phyloP scores from a whole-genome alignment of 2,888 invertebrate species.

The Calliopum simillimum region DNA sequence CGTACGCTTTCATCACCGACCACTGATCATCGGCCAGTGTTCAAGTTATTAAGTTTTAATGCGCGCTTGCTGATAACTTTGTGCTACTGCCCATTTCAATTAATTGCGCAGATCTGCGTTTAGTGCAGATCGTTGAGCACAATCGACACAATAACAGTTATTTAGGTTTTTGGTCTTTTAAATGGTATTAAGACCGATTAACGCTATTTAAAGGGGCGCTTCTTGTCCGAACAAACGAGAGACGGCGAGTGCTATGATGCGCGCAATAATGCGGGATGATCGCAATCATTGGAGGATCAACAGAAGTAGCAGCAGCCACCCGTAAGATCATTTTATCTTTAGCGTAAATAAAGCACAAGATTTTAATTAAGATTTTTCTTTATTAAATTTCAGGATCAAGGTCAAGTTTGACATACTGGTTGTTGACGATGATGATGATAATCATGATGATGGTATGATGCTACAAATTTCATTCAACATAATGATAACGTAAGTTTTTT shows the following conservation, averaged over 20 bases:
- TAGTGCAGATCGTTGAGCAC: constrained; percentile 11
- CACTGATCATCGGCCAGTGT: too few relatives aligned
- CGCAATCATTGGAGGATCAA: constrained; percentile 2
- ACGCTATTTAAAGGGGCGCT: constrained; percentile 22
- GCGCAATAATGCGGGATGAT: constrained; percentile 25
- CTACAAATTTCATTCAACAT: background rate
- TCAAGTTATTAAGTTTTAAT: constrained; percentile 19
- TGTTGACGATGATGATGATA: background rate
- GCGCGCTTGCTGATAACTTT: constrained; percentile 3
- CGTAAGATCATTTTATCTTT: constrained; percentile 23
- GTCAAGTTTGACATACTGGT: constrained; percentile 30
- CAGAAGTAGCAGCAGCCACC: constrained; percentile 11
- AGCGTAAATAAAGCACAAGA: constrained; percentile 38
- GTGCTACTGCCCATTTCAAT: constrained; percentile 30
- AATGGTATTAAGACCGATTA: constrained; percentile 18
- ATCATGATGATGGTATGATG: background rate
- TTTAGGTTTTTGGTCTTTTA: constrained; percentile 10
- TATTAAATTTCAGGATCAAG: constrained; percentile 48
- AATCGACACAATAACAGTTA: constrained; percentile 23
- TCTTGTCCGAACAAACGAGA: background rate
- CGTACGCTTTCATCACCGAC: background rate
- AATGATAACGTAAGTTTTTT: too few relatives aligned
- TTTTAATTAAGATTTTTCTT: constrained; percentile 44
- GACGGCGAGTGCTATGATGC: background rate
- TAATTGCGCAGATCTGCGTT: constrained; percentile 3